These are phyloP conservation scores for Brachypteracias leptosomus DNA, from an alignment of 2,113 vertebrate genomes.

Conservation along the genomic window DNA sequence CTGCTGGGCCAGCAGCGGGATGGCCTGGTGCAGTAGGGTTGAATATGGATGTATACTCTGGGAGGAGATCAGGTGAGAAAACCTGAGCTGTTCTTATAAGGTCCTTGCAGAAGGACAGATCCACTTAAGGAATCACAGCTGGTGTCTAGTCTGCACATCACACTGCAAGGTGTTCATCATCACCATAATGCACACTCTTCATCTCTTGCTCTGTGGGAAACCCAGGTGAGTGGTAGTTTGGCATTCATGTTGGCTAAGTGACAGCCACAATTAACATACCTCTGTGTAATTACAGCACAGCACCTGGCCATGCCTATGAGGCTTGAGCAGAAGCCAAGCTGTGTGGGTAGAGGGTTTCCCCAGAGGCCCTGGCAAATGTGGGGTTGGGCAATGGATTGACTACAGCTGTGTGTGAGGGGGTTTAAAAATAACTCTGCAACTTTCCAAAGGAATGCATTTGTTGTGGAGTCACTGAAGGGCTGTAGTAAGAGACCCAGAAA, in stretches of 20 bases:
- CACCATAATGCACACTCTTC: rapidly evolving
- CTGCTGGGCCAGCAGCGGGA: background rate
- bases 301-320: background rate
- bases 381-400: background rate
- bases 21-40: background rate
- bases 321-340: conserved; percentile 2
- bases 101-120: background rate
- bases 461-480: conserved; percentile 28
- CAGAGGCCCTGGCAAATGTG: background rate
- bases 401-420: conserved; percentile 12
- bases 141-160: background rate
- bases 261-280: background rate
- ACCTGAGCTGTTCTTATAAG: background rate
- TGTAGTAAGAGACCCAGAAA: conserved; percentile 6
- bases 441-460: conserved; percentile 51
- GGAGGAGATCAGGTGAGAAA: background rate
- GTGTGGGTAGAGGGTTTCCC: conserved; percentile 44
- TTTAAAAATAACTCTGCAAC: conserved; percentile 45
- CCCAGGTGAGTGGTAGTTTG: rapidly evolving
- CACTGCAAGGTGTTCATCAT: background rate
- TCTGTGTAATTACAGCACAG: background rate
- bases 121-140: rapidly evolving
- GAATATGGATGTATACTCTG: background rate
- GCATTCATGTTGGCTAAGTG: background rate
- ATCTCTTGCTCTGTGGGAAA: background rate